Base-by-base conservation (phyloP, 2,797 vertebrate genomes). In the Pangasius krempfi region DNA sequence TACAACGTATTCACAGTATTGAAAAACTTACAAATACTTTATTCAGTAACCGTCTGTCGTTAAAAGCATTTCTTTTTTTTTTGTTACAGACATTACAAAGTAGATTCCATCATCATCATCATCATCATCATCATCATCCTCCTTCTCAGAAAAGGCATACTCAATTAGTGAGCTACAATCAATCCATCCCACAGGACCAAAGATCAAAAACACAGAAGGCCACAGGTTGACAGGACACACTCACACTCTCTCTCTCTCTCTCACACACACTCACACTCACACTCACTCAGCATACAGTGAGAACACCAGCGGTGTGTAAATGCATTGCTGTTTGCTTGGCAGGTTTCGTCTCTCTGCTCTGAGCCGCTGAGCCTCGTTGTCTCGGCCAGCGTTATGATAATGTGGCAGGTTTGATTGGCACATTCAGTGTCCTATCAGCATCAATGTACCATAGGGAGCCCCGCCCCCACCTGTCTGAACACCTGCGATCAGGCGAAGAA, bases 381-480 rank as follows among this genome's bases (percentile, higher is more conserved):
- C 33, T 75, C 89, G 92, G 92, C 89, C 83, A 90, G 12, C 12
- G 70, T 6, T 54, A 22, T 72, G 62, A 70, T 64, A 82, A 76
- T 90, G 8, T 8, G 90, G 88, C 62, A 50, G 86, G 90, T 89
- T 88, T 88, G 50, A 89, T 92, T 94, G 95, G 95, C 95, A 96
- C 94, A 9, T 89, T 84, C 78, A 89, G 91, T 93, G 94, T 96
- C 95, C 92, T 80, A 93, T 85, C 84, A 81, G 87, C 76, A 50
- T 84, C 75, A 44, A 62, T 47, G 72, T 47, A 14, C 25, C 5
- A 2, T 16, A 44, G 14, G 56, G 40, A 50, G 37, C 54, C 54
- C 54, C 54, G 14, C 68, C 52, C 68, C 33, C 33, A 18, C 44
- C 22, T 25, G 12, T 27, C 50, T 12, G n/a, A 10, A 83, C 25